Percentiles rank a stretch among this genome's conserved stretches.
phyloP scores from a whole-genome alignment of 2,888 invertebrate genomes.

The Lottia gigantea region DNA sequence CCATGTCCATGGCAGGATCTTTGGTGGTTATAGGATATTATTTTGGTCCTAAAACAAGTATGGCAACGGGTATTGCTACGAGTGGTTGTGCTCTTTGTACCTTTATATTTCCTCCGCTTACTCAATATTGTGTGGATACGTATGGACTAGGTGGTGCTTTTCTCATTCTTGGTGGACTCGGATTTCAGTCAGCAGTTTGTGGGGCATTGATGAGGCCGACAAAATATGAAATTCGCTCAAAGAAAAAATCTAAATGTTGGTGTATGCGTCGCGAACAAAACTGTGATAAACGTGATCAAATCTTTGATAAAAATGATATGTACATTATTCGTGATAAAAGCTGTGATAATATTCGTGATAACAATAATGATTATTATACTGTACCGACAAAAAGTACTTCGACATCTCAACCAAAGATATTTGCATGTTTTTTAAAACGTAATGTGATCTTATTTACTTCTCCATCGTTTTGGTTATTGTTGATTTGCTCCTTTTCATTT shows the following conservation, averaged over 20 bases:
- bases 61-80: slow-evolving; percentile 11
- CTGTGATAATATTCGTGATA: no score
- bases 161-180: slow-evolving; percentile 12
- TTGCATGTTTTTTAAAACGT: background rate
- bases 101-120: slow-evolving; percentile 13
- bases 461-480: background rate
- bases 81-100: background rate
- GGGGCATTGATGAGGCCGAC: slow-evolving; percentile 17
- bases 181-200: slow-evolving; percentile 14
- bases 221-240: slow-evolving; percentile 6
- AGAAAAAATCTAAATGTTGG: background rate
- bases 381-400: background rate
- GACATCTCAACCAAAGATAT: background rate
- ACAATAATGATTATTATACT: background rate
- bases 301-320: no score
- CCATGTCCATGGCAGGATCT: background rate
- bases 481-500: background rate
- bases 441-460: background rate
- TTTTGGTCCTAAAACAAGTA: slow-evolving; percentile 6
- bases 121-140: slow-evolving; percentile 14
- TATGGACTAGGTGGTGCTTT: slow-evolving; percentile 13
- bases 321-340: background rate
- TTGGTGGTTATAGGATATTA: background rate
- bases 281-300: background rate
- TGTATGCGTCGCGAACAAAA: background rate